Conservation (phyloP, 2,888 invertebrate genomes). For the Harmothoe impar region DNA sequence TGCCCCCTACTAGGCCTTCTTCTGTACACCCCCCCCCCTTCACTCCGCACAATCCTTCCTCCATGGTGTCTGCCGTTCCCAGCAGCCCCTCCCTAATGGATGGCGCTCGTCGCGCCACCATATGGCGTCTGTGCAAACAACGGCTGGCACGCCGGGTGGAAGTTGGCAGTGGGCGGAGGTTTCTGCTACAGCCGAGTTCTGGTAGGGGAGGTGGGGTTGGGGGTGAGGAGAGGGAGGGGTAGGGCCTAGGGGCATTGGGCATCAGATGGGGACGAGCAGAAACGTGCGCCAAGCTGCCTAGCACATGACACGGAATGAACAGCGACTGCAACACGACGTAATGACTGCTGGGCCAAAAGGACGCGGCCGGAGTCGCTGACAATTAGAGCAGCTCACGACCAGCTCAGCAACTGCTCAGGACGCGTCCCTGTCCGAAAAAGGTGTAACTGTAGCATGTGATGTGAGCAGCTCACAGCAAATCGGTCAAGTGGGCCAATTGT, state of each 20-base stretch:
- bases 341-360: constrained; percentile 9
- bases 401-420: not conserved
- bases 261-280: not conserved
- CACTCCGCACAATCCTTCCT: not conserved
- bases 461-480: too few species aligned
- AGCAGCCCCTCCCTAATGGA: constrained; percentile 32
- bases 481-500: too few species aligned
- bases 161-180: not conserved
- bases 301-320: not conserved
- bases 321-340: not conserved
- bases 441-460: too few species aligned
- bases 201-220: not conserved
- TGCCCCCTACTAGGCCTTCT: not conserved
- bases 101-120: constrained; percentile 31
- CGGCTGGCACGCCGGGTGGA: not conserved
- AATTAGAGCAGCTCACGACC: not conserved
- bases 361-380: not conserved
- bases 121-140: constrained; percentile 1
- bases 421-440: not conserved
- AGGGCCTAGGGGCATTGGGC: constrained; percentile 28
- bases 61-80: not conserved
- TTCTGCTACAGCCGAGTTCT: not conserved
- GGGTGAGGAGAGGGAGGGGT: not conserved
- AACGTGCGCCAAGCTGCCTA: constrained; percentile 13
- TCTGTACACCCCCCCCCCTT: not conserved